Percentiles rank a stretch among this genome's conserved stretches.
Conservation (phyloP, 1,140 invertebrate genomes). For the Conopomorpha cramerella region DNA sequence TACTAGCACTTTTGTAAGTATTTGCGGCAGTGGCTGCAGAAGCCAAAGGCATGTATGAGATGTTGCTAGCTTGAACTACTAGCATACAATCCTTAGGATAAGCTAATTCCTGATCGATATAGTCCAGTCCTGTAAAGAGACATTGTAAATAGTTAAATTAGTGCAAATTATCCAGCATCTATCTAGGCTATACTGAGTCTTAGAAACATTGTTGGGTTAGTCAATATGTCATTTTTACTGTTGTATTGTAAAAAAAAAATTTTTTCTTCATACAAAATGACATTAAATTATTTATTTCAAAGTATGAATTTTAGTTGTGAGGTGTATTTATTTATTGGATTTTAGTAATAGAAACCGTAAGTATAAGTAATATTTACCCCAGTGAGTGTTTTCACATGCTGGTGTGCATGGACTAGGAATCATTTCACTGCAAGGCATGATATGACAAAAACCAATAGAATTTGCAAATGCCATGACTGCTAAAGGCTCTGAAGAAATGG, state of each 20-base stretch:
- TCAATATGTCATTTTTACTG: too few species aligned
- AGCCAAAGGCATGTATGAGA: slow-evolving; percentile 30
- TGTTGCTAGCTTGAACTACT: slow-evolving; percentile 20
- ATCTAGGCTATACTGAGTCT: too few species aligned
- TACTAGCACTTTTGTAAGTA: slow-evolving; percentile 14
- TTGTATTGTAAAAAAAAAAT: too few species aligned
- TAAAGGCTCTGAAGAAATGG: slow-evolving; percentile 29
- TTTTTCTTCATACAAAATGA: too few species aligned
- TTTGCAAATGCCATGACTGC: slow-evolving; percentile 38
- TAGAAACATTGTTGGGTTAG: too few species aligned
- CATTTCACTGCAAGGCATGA: slow-evolving; percentile 21
- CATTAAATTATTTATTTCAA: too few species aligned
- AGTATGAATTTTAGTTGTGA: too few species aligned
- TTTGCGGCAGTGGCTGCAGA: slow-evolving; percentile 21
- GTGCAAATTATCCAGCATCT: too few species aligned
- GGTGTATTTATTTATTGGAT: not conserved
- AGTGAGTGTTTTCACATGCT: slow-evolving; percentile 31
- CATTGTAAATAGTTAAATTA: too few species aligned
- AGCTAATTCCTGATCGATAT: slow-evolving; percentile 22
- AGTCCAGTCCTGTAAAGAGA: slow-evolving; percentile 36
- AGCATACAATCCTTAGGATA: slow-evolving; percentile 35
- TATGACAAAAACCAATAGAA: slow-evolving; percentile 13
- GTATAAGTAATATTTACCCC: slow-evolving; percentile 25
- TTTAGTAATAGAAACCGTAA: too few species aligned
- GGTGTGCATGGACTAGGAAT: slow-evolving; percentile 20